Percentiles rank a stretch among this genome's conserved stretches.
phyloP scores from a whole-genome alignment of 2,113 vertebrate species.

The Rousettus leschenaultii region DNA sequence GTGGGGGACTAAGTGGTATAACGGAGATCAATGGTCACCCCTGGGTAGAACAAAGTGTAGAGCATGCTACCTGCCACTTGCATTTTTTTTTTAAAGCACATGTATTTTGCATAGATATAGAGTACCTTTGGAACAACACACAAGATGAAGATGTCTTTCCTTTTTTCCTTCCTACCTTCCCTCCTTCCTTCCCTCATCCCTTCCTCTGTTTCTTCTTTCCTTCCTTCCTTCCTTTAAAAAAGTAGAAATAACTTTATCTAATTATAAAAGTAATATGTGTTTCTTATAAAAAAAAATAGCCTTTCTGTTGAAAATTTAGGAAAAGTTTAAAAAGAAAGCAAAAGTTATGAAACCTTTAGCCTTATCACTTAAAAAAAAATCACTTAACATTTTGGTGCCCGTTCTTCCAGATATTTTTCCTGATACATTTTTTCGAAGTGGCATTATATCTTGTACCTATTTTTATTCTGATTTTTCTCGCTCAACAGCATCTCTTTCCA shows the following conservation, averaged over 20 bases:
- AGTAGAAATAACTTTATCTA: background rate
- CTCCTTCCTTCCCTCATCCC: fast-evolving
- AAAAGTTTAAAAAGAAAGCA: background rate
- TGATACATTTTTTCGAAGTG: background rate
- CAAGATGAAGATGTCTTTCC: background rate
- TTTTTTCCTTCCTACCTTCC: background rate
- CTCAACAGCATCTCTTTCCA: background rate
- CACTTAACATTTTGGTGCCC: background rate
- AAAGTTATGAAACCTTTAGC: background rate
- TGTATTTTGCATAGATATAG: background rate
- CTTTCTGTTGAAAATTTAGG: background rate
- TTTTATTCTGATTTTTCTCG: background rate
- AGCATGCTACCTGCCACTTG: background rate
- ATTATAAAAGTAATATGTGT: background rate
- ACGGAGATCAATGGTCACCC: background rate
- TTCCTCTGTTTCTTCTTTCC: background rate
- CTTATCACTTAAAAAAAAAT: background rate
- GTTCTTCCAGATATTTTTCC: background rate
- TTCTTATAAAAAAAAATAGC: background rate
- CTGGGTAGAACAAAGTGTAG: background rate
- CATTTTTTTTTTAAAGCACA: background rate
- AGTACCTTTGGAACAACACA: background rate
- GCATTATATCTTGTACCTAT: background rate
- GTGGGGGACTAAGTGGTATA: background rate
- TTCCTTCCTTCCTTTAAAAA: background rate